Conservation (phyloP, 2,113 vertebrate species). For the Pelmatolapia mariae region DNA sequence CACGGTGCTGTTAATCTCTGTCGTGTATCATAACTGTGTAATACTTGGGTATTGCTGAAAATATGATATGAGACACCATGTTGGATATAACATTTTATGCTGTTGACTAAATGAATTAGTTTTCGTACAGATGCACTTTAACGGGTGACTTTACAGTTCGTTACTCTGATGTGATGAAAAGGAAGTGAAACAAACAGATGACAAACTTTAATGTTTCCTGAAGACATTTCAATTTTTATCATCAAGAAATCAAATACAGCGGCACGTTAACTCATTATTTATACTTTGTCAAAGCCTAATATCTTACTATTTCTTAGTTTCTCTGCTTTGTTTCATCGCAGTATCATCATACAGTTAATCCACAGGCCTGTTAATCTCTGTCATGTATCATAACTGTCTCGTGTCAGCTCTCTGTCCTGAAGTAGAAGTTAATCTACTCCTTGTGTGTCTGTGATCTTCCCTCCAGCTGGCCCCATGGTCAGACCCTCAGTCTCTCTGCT, state of each 20-base stretch:
- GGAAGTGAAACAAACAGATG: neutral
- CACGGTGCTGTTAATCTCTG: accelerated
- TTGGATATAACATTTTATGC: neutral
- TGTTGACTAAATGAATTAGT: neutral
- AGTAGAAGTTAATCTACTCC: neutral
- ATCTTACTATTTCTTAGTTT: too few relatives aligned
- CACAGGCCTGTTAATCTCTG: neutral
- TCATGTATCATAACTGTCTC: accelerated
- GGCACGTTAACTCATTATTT: too few relatives aligned
- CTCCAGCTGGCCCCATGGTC: neutral
- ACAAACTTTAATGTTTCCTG: too few relatives aligned
- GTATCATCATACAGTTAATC: too few relatives aligned
- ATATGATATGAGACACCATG: accelerated
- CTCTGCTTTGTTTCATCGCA: too few relatives aligned
- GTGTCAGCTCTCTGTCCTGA: neutral
- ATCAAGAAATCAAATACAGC: too few relatives aligned
- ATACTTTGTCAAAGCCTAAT: too few relatives aligned
- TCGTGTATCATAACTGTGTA: neutral
- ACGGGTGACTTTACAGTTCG: accelerated
- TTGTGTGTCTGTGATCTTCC: neutral
- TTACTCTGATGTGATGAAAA: neutral
- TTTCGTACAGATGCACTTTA: neutral
- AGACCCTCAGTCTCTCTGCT: neutral
- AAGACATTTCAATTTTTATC: too few relatives aligned
- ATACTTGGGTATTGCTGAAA: neutral